Evolutionary conservation across 2,113 vertebrate species (phyloP), one percentile per base, ranked within the genome.

Genomic region (Probosciger aterrimus): DNA sequence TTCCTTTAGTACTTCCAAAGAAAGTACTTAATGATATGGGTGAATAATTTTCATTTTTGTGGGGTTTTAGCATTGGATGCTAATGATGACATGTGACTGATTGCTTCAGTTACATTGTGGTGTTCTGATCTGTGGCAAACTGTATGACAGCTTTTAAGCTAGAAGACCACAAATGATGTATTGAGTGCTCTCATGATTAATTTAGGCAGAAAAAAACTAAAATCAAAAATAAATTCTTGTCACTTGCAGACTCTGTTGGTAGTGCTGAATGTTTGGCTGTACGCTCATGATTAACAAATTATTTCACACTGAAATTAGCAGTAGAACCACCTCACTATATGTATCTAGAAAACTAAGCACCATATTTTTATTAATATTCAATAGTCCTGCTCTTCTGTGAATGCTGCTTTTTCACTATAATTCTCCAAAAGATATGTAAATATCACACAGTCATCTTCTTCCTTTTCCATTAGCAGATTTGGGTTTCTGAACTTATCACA

Each of bases 311-410:
- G 50, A 87, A 95, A 74, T 77, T 82, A 88, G 44, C 33, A 68
- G 60, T 41, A 82, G 75, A 74, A 46, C 16, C 59, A 70, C 41
- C 39, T 90, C 37, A 8, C 2, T 95, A 18, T 64, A 15, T 62
- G 10, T 20, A 75, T 60, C 15, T 53, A 70, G 78, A 94, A 91
- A 96, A 80, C n/a, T 18, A 4, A 82, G 7, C n/a, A 76, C 49
- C 59, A 63, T 83, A 65, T 94, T 94, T 95, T 65, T 82, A 80
- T 96, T 94, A 77, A 90, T 96, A 94, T 92, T 90, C 64, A 96
- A 65, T 37, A 90, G 41, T 77, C 20, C 70, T 69, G 4, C 41
- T 65, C 27, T 50, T 86, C 49, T 63, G 39, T 88, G 67, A 60
- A 79, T 68, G n/a, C 22, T 83, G 14, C 12, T 81, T 7, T 70